Conservation (phyloP, 2,113 vertebrate genomes). For the Trachemys scripta region DNA sequence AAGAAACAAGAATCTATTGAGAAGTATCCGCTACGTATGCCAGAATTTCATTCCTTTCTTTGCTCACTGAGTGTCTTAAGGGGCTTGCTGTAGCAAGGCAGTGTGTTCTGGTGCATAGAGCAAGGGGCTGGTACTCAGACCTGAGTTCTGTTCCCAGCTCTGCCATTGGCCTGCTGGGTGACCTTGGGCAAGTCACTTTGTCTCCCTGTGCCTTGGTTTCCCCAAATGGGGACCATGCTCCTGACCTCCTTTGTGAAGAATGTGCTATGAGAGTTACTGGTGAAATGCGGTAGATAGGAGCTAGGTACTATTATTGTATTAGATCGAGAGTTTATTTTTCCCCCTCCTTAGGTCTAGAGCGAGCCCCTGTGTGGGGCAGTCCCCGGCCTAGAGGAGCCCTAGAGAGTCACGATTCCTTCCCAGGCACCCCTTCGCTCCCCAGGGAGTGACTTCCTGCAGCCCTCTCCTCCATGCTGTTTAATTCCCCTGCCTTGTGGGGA, state of each 20-base stretch:
- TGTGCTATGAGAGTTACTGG: background rate
- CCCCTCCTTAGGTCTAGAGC: background rate
- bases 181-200: background rate
- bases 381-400: background rate
- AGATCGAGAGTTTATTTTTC: background rate
- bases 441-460: background rate
- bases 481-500: background rate
- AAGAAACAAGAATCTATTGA: background rate
- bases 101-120: background rate
- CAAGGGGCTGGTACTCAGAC: background rate
- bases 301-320: background rate
- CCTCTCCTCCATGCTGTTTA: background rate
- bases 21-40: background rate
- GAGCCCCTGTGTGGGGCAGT: background rate
- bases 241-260: background rate
- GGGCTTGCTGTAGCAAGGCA: background rate
- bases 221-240: background rate
- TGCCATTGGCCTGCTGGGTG: background rate
- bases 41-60: background rate
- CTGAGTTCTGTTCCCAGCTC: background rate
- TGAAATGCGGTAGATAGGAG: background rate
- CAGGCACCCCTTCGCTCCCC: background rate
- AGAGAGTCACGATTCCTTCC: background rate
- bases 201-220: background rate
- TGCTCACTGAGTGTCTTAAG: background rate